phyloP scores from a whole-genome alignment of 2,888 invertebrate species.

The Panopea generosa region DNA sequence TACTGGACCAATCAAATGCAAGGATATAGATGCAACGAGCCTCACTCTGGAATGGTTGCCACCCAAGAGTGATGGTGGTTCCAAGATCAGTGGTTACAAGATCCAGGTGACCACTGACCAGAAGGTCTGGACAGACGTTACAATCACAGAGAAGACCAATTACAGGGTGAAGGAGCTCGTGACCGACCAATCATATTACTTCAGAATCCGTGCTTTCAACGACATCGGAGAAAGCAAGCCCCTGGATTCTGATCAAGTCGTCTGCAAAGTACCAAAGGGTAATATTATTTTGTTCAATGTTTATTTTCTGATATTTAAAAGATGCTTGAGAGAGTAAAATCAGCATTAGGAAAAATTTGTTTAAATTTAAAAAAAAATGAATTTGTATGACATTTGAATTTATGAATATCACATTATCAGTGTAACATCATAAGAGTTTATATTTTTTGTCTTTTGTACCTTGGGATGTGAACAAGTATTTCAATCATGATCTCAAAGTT shows the following conservation, averaged over 20 bases:
- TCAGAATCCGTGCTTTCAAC: constrained; percentile 84
- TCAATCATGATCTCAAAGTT: no score
- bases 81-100: constrained; percentile 82
- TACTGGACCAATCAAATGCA: constrained; percentile 77
- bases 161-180: constrained; percentile 78
- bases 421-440: no score
- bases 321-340: no score
- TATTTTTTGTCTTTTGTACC: no score
- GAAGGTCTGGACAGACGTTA: constrained; percentile 96
- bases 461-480: no score
- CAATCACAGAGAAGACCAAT: constrained; percentile 91
- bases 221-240: constrained; percentile 77
- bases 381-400: no score
- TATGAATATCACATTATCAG: no score
- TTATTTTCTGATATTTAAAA: no score
- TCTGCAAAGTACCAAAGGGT: constrained; percentile 75
- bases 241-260: constrained; percentile 74
- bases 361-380: no score
- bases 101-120: constrained; percentile 86
- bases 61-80: constrained; percentile 84
- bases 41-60: constrained; percentile 84
- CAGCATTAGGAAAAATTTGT: no score
- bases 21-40: constrained; percentile 68
- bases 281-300: constrained; percentile 4
- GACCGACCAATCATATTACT: constrained; percentile 80